Evolutionary conservation across 2,113 vertebrate genomes (phyloP).

Genomic region (Mustelus asterias): DNA sequence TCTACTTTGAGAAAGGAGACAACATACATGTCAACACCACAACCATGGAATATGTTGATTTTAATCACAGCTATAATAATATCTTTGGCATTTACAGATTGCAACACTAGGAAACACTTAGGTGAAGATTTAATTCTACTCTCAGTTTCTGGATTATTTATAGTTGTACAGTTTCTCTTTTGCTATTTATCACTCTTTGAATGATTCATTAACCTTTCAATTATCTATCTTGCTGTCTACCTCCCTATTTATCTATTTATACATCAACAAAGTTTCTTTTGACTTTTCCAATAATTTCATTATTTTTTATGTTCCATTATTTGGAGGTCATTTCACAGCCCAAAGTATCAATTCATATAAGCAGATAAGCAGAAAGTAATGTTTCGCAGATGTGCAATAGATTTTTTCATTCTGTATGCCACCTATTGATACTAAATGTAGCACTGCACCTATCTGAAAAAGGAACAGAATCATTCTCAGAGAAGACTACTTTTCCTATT

Average conservation of each 20-base stretch:
- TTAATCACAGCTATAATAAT: background rate
- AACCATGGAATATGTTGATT: background rate
- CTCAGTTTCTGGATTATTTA: conserved; percentile 23
- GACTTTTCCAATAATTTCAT: conserved; percentile 12
- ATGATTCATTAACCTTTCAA: conserved; percentile 4
- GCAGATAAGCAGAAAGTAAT: background rate
- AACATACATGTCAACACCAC: conserved; percentile 12
- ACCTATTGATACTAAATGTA: background rate
- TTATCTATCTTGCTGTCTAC: conserved; percentile 24
- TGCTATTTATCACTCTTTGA: conserved; percentile 7
- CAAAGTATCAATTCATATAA: background rate
- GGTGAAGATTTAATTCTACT: background rate
- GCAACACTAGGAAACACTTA: conserved; percentile 1
- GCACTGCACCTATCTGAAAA: background rate
- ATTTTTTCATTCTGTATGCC: background rate
- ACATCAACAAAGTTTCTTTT: background rate
- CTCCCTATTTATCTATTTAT: conserved; percentile 36
- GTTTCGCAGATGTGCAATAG: background rate
- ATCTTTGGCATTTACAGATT: conserved; percentile 20
- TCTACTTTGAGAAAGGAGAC: background rate
- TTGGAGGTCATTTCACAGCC: background rate
- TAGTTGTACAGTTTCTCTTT: background rate
- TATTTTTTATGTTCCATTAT: background rate
- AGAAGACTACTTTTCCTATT: background rate
- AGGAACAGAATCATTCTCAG: background rate